Percentiles rank a stretch among this genome's conserved stretches.
Evolutionary conservation across 1,140 invertebrate species (phyloP).

Genomic region (Drosophila guanche): DNA sequence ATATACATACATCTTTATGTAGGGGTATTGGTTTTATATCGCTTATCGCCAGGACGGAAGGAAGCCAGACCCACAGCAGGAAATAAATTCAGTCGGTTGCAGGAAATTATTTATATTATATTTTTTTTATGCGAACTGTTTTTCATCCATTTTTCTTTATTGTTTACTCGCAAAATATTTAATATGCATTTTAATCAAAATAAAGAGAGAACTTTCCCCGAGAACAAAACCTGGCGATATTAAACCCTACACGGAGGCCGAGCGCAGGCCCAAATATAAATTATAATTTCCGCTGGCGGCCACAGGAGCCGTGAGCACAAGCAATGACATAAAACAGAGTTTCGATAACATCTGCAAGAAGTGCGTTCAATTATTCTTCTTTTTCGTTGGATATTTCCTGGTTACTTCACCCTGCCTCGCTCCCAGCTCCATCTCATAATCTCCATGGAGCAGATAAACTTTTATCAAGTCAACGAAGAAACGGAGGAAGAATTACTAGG

Average conservation of each 20-base stretch:
- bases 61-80: slow-evolving; percentile 55
- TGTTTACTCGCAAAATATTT: slow-evolving; percentile 60
- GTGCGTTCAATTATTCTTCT: slow-evolving; percentile 74
- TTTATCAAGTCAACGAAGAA: slow-evolving; percentile 62
- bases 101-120: slow-evolving; percentile 81
- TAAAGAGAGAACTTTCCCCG: slow-evolving; percentile 22
- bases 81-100: slow-evolving; percentile 62
- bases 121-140: slow-evolving; percentile 61
- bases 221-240: slow-evolving; percentile 54
- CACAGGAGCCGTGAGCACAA: slow-evolving; percentile 48
- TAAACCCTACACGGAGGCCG: slow-evolving; percentile 57
- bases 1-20: slow-evolving; percentile 3
- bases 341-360: slow-evolving; percentile 73
- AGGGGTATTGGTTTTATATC: slow-evolving; percentile 28
- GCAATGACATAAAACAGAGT: slow-evolving; percentile 41
- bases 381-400: slow-evolving; percentile 23
- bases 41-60: slow-evolving; percentile 64
- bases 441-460: slow-evolving; percentile 55
- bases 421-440: background rate
- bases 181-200: slow-evolving; percentile 81
- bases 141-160: slow-evolving; percentile 48
- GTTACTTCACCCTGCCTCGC: slow-evolving; percentile 10
- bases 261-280: slow-evolving; percentile 65
- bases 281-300: slow-evolving; percentile 75
- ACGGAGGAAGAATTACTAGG: slow-evolving; percentile 1